These are phyloP conservation scores for Sebastes matsubarae DNA, from an alignment of 2,797 vertebrate species.

Conservation along the genomic window DNA sequence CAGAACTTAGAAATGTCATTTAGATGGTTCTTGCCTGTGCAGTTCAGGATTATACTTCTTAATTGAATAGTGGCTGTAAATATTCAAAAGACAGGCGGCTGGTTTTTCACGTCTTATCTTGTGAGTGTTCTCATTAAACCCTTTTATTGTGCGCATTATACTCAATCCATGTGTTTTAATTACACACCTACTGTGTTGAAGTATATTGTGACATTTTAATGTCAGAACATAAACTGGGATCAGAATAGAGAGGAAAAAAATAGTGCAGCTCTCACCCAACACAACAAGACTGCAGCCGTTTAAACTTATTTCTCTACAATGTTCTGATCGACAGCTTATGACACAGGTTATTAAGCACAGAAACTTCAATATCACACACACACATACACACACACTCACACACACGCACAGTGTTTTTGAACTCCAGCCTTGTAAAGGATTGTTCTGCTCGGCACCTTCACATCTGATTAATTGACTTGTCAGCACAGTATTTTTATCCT, in stretches of 20 bases:
- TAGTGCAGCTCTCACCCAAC: not conserved
- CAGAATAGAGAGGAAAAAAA: slow-evolving; percentile 19
- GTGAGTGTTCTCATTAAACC: not conserved
- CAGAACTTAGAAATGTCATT: not conserved
- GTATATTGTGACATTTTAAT: not conserved
- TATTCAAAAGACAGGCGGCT: not conserved
- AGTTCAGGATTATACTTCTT: not conserved
- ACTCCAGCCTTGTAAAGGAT: slow-evolving; percentile 83
- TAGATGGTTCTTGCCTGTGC: not conserved
- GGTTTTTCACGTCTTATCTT: not conserved
- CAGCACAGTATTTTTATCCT: slow-evolving; percentile 90
- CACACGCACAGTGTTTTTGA: slow-evolving; percentile 59
- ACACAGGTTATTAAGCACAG: slow-evolving; percentile 65
- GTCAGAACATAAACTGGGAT: not conserved
- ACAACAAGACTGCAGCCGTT: slow-evolving; percentile 14
- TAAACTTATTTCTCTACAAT: slow-evolving; percentile 47
- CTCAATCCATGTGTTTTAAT: not conserved
- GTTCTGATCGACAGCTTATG: slow-evolving; percentile 70
- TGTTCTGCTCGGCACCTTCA: slow-evolving; percentile 86
- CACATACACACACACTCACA: slow-evolving; percentile 28
- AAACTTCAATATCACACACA: slow-evolving; percentile 29
- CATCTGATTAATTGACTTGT: slow-evolving; percentile 91
- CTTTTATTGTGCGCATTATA: not conserved
- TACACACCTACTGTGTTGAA: not conserved
- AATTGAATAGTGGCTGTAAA: not conserved